A percentile compares a stretch with the other conserved stretches of the same genome.
phyloP scores from a whole-genome alignment of 2,888 invertebrate species.

The Hemithea aestivaria region DNA sequence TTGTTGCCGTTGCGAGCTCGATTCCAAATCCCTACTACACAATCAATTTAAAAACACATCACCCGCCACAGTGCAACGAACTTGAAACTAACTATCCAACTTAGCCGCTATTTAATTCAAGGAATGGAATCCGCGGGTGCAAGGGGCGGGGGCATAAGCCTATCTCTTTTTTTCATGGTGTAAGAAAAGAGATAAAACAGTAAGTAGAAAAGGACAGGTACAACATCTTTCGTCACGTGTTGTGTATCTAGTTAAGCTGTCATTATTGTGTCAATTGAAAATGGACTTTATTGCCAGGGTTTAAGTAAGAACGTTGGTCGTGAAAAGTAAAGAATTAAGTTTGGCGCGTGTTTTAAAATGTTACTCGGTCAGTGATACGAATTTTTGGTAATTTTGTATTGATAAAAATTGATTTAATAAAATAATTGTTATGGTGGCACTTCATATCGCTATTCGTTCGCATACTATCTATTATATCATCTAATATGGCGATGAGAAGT shows the following conservation, averaged over 20 bases:
- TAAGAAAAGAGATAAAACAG: slow-evolving; percentile 23
- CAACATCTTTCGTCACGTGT: slow-evolving; percentile 48
- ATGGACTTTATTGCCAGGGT: slow-evolving; percentile 11
- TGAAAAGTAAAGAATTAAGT: slow-evolving; percentile 7
- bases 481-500: no score
- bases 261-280: slow-evolving; percentile 21
- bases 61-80: slow-evolving; percentile 7
- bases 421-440: no score
- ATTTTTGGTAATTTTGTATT: no score
- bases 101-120: slow-evolving; percentile 42
- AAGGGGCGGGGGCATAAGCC: slow-evolving; percentile 38
- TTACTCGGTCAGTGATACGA: slow-evolving; percentile 39
- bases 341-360: slow-evolving; percentile 39
- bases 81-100: slow-evolving; percentile 29
- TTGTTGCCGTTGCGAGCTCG: slow-evolving; percentile 12
- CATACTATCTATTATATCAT: no score
- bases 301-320: slow-evolving; percentile 23
- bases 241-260: slow-evolving; percentile 31
- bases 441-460: no score
- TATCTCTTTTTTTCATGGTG: slow-evolving; percentile 26
- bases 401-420: slow-evolving; percentile 2
- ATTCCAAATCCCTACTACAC: slow-evolving; percentile 39
- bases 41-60: slow-evolving; percentile 41
- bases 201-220: slow-evolving; percentile 37
- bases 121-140: slow-evolving; percentile 42